phyloP scores from a whole-genome alignment of 2,797 vertebrate genomes.

The Lates japonicus region DNA sequence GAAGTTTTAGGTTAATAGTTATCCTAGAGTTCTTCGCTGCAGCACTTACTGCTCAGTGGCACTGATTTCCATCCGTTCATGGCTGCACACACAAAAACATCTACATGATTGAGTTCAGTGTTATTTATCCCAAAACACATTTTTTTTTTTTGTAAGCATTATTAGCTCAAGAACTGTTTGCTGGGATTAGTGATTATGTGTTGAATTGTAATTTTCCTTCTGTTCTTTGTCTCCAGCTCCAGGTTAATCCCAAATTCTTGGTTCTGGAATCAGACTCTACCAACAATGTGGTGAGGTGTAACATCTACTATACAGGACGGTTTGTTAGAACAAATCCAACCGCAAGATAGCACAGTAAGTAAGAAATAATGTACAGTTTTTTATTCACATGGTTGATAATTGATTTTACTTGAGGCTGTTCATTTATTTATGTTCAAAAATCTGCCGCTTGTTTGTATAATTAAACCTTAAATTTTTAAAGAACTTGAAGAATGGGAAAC shows the following conservation, averaged over 20 bases:
- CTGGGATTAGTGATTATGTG: background rate
- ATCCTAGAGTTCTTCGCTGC: constrained; percentile 17
- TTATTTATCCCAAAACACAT: background rate
- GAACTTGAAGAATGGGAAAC: background rate
- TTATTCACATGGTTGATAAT: background rate
- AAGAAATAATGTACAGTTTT: background rate
- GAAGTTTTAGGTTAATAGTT: constrained; percentile 32
- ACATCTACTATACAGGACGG: constrained; percentile 96
- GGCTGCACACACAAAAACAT: constrained; percentile 14
- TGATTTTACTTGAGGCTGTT: background rate
- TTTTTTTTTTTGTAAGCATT: background rate
- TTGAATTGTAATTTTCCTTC: constrained; percentile 5
- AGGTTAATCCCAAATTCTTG: constrained; percentile 97
- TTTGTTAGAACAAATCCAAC: constrained; percentile 92
- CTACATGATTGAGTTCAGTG: background rate
- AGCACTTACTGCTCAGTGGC: constrained; percentile 21
- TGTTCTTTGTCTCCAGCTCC: constrained; percentile 85
- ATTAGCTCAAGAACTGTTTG: background rate
- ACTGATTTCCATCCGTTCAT: constrained; percentile 11
- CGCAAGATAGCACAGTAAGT: constrained; percentile 97
- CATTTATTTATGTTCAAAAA: background rate
- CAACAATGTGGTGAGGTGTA: constrained; percentile 96
- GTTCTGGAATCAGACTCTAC: constrained; percentile 96
- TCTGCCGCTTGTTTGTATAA: background rate
- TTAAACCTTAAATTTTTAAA: background rate